Evolutionary conservation across 2,113 vertebrate species (phyloP).

Genomic region (Crotalus horridus): DNA sequence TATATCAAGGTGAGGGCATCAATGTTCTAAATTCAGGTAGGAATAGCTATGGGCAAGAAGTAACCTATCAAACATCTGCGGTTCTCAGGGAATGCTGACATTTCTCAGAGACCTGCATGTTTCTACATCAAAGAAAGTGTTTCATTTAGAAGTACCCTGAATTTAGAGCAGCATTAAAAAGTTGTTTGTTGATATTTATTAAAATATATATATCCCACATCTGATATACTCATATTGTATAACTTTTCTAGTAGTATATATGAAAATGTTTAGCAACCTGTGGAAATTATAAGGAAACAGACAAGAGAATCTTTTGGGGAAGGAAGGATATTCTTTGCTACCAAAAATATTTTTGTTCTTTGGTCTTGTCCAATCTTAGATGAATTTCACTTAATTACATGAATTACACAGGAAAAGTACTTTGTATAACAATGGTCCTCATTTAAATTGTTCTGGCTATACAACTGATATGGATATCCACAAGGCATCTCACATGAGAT

Average conservation of each 20-base stretch:
- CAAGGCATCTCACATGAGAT: not conserved
- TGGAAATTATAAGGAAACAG: not conserved
- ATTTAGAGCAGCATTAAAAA: not conserved
- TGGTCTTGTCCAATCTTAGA: not conserved
- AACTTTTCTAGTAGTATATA: not conserved
- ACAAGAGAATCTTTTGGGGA: not conserved
- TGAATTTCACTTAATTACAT: too few relatives aligned
- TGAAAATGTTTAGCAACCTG: not conserved
- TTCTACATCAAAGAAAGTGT: not conserved
- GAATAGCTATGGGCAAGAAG: not conserved
- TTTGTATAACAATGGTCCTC: not conserved
- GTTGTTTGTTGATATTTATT: not conserved
- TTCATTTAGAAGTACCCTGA: not conserved
- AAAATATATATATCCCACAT: not conserved
- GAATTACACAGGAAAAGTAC: not conserved
- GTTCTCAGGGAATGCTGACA: not conserved
- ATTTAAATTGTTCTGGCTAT: not conserved
- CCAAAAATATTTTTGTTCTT: not conserved
- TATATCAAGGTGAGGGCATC: constrained; percentile 84
- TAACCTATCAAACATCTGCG: not conserved
- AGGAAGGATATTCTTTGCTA: not conserved
- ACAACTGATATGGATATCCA: not conserved
- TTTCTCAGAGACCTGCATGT: not conserved
- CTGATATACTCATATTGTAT: not conserved
- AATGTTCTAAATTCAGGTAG: not conserved